phyloP scores from a whole-genome alignment of 2,888 invertebrate species.

The Neoaliturus tenellus region DNA sequence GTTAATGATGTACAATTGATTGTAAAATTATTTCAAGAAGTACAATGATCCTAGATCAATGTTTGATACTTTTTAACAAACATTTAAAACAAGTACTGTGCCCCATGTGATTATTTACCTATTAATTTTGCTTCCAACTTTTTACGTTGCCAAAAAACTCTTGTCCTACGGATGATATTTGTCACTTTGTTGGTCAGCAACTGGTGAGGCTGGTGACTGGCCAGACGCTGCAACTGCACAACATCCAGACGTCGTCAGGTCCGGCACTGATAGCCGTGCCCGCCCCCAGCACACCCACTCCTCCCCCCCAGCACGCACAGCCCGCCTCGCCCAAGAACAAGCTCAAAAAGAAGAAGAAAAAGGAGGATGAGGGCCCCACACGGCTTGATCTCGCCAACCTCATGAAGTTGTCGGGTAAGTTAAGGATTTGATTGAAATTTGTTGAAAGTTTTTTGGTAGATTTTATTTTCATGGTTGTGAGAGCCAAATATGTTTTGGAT shows the following conservation, averaged over 20 bases:
- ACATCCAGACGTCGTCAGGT: conserved; percentile 74
- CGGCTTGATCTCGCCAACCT: conserved; percentile 83
- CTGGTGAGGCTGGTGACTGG: conserved; percentile 70
- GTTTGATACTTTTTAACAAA: too few relatives aligned
- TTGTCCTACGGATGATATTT: too few relatives aligned
- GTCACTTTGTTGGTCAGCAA: conserved; percentile 61
- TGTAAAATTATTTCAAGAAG: too few relatives aligned
- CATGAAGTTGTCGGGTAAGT: conserved; percentile 81
- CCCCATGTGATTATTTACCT: too few relatives aligned
- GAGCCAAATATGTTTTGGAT: too few relatives aligned
- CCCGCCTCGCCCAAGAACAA: conserved; percentile 68
- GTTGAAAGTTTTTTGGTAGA: too few relatives aligned
- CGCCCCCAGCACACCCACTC: conserved; percentile 61
- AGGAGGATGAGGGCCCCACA: conserved; percentile 74
- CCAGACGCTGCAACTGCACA: conserved; percentile 72
- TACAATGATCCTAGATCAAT: too few relatives aligned
- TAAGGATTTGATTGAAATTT: too few relatives aligned
- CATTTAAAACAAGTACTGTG: too few relatives aligned
- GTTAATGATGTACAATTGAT: too few relatives aligned
- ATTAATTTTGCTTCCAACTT: conserved; percentile 1
- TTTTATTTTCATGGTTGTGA: too few relatives aligned
- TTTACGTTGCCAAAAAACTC: conserved; percentile 1
- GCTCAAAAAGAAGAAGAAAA: conserved; percentile 76
- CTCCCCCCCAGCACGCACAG: conserved; percentile 64
- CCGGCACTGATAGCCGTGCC: conserved; percentile 73